Evolutionary conservation across 2,797 vertebrate genomes (phyloP).

Genomic region (Aplochiton taeniatus): DNA sequence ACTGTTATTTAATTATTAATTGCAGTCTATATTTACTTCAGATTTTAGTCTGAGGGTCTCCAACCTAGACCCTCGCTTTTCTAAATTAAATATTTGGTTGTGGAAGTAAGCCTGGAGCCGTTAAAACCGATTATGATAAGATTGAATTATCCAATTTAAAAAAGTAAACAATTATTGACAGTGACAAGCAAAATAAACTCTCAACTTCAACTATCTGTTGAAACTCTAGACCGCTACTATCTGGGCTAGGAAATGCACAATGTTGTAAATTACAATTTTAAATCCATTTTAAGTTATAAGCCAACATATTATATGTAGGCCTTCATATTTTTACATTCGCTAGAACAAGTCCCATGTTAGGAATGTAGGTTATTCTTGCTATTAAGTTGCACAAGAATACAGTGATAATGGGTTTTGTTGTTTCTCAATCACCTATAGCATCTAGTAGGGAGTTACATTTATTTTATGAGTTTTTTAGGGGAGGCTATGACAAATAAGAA

Average conservation of each 20-base stretch:
- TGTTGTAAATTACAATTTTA: too few relatives aligned
- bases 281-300: too few relatives aligned
- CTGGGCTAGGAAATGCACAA: background rate
- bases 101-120: too few relatives aligned
- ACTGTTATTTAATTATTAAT: too few relatives aligned
- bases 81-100: background rate
- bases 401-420: background rate
- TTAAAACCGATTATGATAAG: background rate
- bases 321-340: too few relatives aligned
- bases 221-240: background rate
- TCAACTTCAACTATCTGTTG: too few relatives aligned
- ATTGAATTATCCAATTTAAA: background rate
- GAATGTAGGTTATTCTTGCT: background rate
- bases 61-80: background rate
- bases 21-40: too few relatives aligned
- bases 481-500: constrained; percentile 40
- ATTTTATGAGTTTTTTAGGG: constrained; percentile 23
- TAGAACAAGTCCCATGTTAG: background rate
- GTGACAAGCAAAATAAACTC: background rate
- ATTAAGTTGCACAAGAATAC: constrained; percentile 13
- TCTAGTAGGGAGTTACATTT: constrained; percentile 30
- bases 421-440: constrained; percentile 22
- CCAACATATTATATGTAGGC: too few relatives aligned
- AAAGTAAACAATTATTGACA: background rate
- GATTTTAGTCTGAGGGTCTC: too few relatives aligned